Conservation (phyloP, 2,888 invertebrate species). For the Carcina quercana region DNA sequence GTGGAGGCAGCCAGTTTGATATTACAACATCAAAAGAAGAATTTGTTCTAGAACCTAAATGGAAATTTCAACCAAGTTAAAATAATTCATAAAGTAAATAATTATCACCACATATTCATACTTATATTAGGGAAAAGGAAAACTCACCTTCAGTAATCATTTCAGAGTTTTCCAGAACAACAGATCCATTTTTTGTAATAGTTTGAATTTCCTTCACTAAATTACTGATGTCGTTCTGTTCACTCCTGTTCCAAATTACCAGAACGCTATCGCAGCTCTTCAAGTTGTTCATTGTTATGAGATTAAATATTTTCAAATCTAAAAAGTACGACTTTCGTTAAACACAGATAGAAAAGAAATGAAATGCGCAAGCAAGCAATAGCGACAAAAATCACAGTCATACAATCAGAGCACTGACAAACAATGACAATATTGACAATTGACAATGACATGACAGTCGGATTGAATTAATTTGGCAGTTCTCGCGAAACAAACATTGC, state of each 20-base stretch:
- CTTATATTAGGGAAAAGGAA: not conserved
- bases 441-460: no score
- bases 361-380: no score
- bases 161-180: conserved; percentile 75
- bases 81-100: not conserved
- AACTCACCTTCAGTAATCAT: conserved; percentile 75
- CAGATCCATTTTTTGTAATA: conserved; percentile 52
- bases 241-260: conserved; percentile 72
- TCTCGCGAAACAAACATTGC: no score
- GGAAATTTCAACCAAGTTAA: conserved; percentile 2
- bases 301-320: no score
- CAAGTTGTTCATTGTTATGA: conserved; percentile 40
- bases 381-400: no score
- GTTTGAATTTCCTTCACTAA: conserved; percentile 67
- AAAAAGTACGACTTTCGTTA: no score
- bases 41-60: conserved; percentile 69
- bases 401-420: no score
- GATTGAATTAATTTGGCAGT: no score
- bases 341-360: no score
- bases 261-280: conserved; percentile 63
- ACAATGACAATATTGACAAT: no score
- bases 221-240: conserved; percentile 61
- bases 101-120: not conserved
- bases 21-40: conserved; percentile 78
- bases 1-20: conserved; percentile 63